Percentiles rank a stretch among this genome's conserved stretches.
These are phyloP conservation scores for Drosophila biarmipes DNA, from an alignment of 1,140 invertebrate genomes.

Conservation along the genomic window DNA sequence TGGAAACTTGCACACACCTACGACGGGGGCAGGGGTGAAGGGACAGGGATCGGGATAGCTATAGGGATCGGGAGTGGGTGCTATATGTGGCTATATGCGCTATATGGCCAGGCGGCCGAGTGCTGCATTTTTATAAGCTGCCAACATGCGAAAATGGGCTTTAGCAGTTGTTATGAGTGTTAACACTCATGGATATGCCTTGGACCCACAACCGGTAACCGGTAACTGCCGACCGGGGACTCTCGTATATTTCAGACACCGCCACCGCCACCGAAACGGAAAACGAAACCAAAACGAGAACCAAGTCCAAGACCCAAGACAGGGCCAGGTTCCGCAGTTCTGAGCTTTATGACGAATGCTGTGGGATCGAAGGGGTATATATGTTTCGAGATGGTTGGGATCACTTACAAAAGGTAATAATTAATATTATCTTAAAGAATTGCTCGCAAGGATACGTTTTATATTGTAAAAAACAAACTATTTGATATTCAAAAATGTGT, in stretches of 20 bases:
- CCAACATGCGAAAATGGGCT: slow-evolving; percentile 84
- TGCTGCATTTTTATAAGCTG: slow-evolving; percentile 80
- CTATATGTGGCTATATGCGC: slow-evolving; percentile 13
- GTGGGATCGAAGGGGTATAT: neutral
- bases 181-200: slow-evolving; percentile 78
- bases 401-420: no score
- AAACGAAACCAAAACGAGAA: slow-evolving; percentile 31
- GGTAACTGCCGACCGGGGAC: slow-evolving; percentile 43
- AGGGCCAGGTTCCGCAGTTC: slow-evolving; percentile 11
- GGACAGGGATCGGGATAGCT: neutral
- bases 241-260: slow-evolving; percentile 32
- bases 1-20: slow-evolving; percentile 61
- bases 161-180: slow-evolving; percentile 82
- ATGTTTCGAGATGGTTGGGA: neutral
- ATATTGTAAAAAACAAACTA: no score
- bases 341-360: slow-evolving; percentile 16
- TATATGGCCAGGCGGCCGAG: slow-evolving; percentile 53
- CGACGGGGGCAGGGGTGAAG: slow-evolving; percentile 9
- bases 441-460: no score
- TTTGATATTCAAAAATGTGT: neutral
- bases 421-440: no score
- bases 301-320: slow-evolving; percentile 6
- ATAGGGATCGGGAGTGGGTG: slow-evolving; percentile 36
- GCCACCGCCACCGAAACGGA: slow-evolving; percentile 40
- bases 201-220: slow-evolving; percentile 38